Percentiles rank a stretch among this genome's conserved stretches.
Evolutionary conservation across 2,797 vertebrate genomes (phyloP).

Genomic region (Podarcis lilfordi): DNA sequence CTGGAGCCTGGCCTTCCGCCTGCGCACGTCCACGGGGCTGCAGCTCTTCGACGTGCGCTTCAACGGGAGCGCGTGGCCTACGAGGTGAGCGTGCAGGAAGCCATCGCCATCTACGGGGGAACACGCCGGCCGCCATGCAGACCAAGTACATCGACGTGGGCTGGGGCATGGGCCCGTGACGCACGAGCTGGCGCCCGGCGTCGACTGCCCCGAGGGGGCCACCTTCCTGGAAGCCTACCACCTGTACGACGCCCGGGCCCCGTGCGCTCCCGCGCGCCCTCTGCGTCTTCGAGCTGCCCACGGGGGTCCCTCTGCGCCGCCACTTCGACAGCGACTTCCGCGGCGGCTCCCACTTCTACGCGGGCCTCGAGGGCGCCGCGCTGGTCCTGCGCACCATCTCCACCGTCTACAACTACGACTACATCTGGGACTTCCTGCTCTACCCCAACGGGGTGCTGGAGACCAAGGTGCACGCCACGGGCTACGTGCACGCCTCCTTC

Average conservation of each 20-base stretch:
- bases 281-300: conserved; percentile 94
- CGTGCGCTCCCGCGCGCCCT: conserved; percentile 78
- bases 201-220: conserved; percentile 91
- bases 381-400: conserved; percentile 90
- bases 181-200: conserved; percentile 86
- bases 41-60: conserved; percentile 92
- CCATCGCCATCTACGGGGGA: conserved; percentile 88
- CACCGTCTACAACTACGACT: conserved; percentile 97
- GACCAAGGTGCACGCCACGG: conserved; percentile 89
- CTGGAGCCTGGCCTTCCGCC: conserved; percentile 90
- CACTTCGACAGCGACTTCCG: conserved; percentile 88
- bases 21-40: conserved; percentile 87
- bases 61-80: conserved; percentile 89
- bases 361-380: conserved; percentile 85
- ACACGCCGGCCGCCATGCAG: conserved; percentile 91
- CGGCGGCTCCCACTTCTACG: conserved; percentile 88
- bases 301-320: conserved; percentile 85
- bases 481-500: conserved; percentile 91
- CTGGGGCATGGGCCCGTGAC: conserved; percentile 89
- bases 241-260: conserved; percentile 87
- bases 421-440: conserved; percentile 94
- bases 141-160: conserved; percentile 91
- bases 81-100: conserved; percentile 93
- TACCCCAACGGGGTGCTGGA: conserved; percentile 93
- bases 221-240: conserved; percentile 88